Conservation (phyloP, 1,140 invertebrate genomes). For the Cotesia typhae region DNA sequence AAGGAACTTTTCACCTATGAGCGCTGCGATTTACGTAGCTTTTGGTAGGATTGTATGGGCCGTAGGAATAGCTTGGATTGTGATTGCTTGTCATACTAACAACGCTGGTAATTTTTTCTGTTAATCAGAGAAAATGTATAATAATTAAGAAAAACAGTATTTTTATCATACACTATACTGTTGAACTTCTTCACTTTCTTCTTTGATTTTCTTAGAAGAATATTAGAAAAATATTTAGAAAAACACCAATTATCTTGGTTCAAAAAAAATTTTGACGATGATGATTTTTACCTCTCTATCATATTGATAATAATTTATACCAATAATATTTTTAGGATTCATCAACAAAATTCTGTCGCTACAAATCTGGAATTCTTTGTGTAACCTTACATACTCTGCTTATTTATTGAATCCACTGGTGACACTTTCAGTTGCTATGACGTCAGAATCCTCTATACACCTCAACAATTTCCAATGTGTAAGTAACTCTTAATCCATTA, state of each 20-base stretch:
- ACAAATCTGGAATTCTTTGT: conserved; percentile 61
- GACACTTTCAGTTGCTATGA: conserved; percentile 43
- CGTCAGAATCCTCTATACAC: conserved; percentile 43
- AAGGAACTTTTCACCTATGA: conserved; percentile 52
- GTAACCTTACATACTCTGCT: conserved; percentile 63
- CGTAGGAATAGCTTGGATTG: conserved; percentile 63
- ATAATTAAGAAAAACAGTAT: too few relatives aligned
- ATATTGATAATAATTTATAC: conserved; percentile 8
- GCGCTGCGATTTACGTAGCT: conserved; percentile 58
- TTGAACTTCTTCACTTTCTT: too few relatives aligned
- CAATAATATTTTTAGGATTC: conserved; percentile 51
- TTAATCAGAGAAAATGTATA: too few relatives aligned
- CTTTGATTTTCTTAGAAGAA: too few relatives aligned
- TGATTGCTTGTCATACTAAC: conserved; percentile 64
- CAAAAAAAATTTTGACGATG: too few relatives aligned
- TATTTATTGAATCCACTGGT: conserved; percentile 67
- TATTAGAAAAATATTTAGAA: too few relatives aligned
- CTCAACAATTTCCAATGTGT: conserved; percentile 52
- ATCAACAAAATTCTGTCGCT: conserved; percentile 61
- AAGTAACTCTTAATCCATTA: conserved; percentile 32
- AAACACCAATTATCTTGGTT: too few relatives aligned
- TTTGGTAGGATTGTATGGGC: conserved; percentile 64
- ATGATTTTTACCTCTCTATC: too few relatives aligned
- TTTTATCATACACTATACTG: too few relatives aligned
- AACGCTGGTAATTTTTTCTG: conserved; percentile 49